Base-by-base conservation (phyloP, 2,888 invertebrate genomes). In the Digitonthophagus gazella region DNA sequence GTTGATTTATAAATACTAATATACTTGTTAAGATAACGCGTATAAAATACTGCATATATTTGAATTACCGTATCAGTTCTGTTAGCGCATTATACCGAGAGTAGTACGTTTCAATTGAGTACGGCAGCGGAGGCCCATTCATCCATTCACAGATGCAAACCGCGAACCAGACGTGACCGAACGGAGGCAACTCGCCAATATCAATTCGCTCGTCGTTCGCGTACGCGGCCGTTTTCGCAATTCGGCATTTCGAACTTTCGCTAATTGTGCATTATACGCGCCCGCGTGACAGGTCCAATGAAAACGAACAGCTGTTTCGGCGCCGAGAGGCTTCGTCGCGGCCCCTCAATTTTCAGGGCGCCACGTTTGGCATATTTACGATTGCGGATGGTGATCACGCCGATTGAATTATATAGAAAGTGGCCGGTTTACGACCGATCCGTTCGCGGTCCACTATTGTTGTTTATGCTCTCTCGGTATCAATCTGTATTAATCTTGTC, bases 271-370 rank as follows among this genome's bases (percentile, higher is more conserved):
- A 58, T 58, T 58, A 58, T 58, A 16, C 58, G 58, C 14, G 15
- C n/a, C 58, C 58, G 58, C 58, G 58, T 58, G 58, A 15, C 58
- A 58, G 15, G 8, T 8, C 2, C 58, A 18, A 58, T 58, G 58
- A 58, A 58, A 58, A 58, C 58, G 58, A 58, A 58, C 58, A 64
- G 22, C 64, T 64, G 44, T 64, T 64, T 64, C 22, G 15, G 44
- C 44, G 14, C 11, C 64, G 15, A 5, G 1, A 15, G 15, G 16
- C 14, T 14, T 16, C 8, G 11, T 58, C n/a, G 15, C 4, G 8
- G 8, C 58, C 58, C 15, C 18, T 18, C 16, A 15, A 58, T 58
- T 15, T 58, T 58, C 8, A 58, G 16, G 28, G 28, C 8, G 6
- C 11, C 58, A 0, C 8, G 58, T 58, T 16, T 18, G 18, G 15